Conservation (phyloP, 1,140 invertebrate genomes). For the Conopomorpha cramerella region DNA sequence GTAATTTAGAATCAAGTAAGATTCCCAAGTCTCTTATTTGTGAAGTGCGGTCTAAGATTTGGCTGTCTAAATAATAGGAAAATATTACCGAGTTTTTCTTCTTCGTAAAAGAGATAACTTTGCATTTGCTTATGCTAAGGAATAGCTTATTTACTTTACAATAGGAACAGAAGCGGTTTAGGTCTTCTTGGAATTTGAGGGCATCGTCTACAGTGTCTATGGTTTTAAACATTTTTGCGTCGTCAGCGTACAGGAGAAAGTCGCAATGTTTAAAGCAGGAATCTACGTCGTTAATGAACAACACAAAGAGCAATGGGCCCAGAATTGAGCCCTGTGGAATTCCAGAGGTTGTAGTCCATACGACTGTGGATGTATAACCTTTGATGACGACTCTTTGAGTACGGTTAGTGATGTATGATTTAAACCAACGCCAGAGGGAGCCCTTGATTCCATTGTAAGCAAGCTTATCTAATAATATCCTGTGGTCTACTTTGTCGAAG, state of each 20-base stretch:
- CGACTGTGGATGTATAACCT: not conserved
- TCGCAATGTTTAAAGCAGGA: not conserved
- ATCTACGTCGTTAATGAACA: slow-evolving; percentile 4
- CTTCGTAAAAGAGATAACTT: slow-evolving; percentile 1
- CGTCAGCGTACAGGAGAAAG: slow-evolving; percentile 3
- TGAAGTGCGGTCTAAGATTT: not conserved
- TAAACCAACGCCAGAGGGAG: not conserved
- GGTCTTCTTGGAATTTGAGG: not conserved
- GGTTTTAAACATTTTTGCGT: slow-evolving; percentile 1
- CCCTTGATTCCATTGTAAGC: not conserved
- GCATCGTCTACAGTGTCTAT: not conserved
- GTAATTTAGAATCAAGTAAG: slow-evolving; percentile 1
- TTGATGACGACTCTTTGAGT: not conserved
- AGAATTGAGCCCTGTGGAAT: slow-evolving; percentile 2
- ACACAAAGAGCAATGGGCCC: slow-evolving; percentile 2
- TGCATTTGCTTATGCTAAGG: slow-evolving; percentile 1
- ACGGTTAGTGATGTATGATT: not conserved
- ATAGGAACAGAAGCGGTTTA: not conserved
- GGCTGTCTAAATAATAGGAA: slow-evolving; percentile 1
- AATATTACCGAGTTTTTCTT: not conserved
- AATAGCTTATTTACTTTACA: slow-evolving; percentile 1
- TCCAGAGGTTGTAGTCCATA: not conserved
- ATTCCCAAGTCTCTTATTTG: slow-evolving; percentile 3
- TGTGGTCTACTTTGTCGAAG: slow-evolving; percentile 3
- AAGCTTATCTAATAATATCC: not conserved